phyloP scores from a whole-genome alignment of 2,888 invertebrate genomes.

The Leptogaster cylindrica region DNA sequence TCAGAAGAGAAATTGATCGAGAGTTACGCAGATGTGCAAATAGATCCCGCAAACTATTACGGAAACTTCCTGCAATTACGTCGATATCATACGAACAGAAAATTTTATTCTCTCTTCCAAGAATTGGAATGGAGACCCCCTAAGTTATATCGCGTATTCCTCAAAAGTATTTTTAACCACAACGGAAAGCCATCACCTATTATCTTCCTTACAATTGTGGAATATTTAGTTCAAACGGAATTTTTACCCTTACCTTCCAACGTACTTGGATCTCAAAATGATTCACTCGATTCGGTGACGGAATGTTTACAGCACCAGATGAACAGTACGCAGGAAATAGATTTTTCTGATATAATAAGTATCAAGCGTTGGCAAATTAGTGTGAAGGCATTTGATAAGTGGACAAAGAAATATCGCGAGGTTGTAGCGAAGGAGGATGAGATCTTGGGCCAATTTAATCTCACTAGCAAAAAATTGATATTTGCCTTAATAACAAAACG shows the following conservation, averaged over 20 bases:
- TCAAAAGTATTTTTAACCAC: slow-evolving; percentile 1
- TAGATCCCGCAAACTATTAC: slow-evolving; percentile 2
- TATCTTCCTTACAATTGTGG: slow-evolving; percentile 1
- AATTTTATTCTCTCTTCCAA: neutral
- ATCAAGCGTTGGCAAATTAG: slow-evolving; percentile 8
- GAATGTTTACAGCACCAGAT: slow-evolving; percentile 1
- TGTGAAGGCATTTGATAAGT: neutral
- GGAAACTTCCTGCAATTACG: slow-evolving; percentile 1
- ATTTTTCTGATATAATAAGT: slow-evolving; percentile 4
- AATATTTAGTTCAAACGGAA: neutral
- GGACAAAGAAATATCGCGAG: slow-evolving; percentile 8
- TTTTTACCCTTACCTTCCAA: too few species aligned
- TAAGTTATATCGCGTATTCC: slow-evolving; percentile 1
- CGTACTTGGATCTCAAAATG: slow-evolving; percentile 4
- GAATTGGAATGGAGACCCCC: neutral
- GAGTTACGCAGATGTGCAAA: neutral
- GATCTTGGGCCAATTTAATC: neutral
- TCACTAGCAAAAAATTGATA: slow-evolving; percentile 3
- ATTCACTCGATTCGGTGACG: neutral
- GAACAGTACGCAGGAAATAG: slow-evolving; percentile 8
- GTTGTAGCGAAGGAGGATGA: slow-evolving; percentile 5
- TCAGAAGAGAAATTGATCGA: neutral
- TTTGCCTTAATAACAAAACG: slow-evolving; percentile 8
- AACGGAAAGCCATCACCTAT: slow-evolving; percentile 16
- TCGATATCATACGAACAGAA: neutral